Evolutionary conservation across 1,140 invertebrate genomes (phyloP), one percentile per base, ranked within the genome.

Genomic region (Drosophila leontia): DNA sequence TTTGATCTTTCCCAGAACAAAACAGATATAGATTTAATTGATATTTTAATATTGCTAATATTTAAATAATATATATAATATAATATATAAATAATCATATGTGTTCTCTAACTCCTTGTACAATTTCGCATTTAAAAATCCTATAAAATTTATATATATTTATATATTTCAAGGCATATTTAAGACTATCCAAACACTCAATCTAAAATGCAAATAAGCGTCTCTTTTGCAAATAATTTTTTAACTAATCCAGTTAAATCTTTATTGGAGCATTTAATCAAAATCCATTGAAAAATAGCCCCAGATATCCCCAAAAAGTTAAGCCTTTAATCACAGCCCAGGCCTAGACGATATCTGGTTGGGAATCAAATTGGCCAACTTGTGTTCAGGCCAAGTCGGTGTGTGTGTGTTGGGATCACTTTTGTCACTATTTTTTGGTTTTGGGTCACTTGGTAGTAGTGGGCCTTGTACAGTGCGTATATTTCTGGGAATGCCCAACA

Each of bases 341-440:
- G 17, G 15, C 45, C 47, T 32, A 39, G 17, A 4, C 19, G 5
- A n/a, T 45, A 70, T 70, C 67, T 50, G 39, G 39, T 35, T 26
- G 8, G 59, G 37, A 34, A 68, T 68, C 65, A 51, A 68, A 50
- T 68, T 48, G 42, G 51, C 39, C 35, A 41, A 55, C 48, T 56
- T 39, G 53, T 56, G 7, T 34, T 34, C 26, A 29, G 6, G 26
- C 26, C 37, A 39, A 15, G 13, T 39, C 15, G 11, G 23, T 23
- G 23, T 23, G 19, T 47, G 32, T 34, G 32, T 34, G 44, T 65
- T 53, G 63, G 39, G 48, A 65, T 68, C 67, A 70, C 48, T 37
- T 53, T 35, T 35, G 50, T 53, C 50, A 53, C 50, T 26, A 9
- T 29, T 29, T 55, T 56, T 56, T 23, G 23, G 23, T 23, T 23